Evolutionary conservation across 2,888 invertebrate species (phyloP), one percentile per base, ranked within the genome.

Genomic region (Spodoptera exigua): DNA sequence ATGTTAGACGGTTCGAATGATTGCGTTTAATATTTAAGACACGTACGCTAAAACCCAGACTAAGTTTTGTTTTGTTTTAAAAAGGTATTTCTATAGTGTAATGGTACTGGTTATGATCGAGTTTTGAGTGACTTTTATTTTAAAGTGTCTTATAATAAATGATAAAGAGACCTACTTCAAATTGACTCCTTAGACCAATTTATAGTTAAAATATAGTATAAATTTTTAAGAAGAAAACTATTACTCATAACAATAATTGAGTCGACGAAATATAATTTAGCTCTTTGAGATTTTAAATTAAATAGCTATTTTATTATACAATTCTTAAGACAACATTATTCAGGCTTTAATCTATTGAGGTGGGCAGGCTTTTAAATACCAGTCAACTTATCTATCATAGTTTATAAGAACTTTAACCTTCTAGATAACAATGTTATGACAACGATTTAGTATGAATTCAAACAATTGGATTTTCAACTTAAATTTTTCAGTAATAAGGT

Each of bases 201-300:
- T 27, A 27, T 27, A 27, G 27, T 27, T 27, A 27, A 27, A 27
- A 27, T 27, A 27, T 21, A 21, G 21, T 21, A 5, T 21, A 21
- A 21, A 21, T 27, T 27, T 9, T 27, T 7, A 27, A 27, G 7
- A 4, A 27, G 27, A 5, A 43, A 60, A 32, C 17, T 18, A 12
- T 47, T 10, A 16, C n/a, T 39, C 17, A 18, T 27, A 27, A 27
- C 27, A 27, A 27, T 17, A n/a, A 13, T 35, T 9, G 2, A 11
- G 44, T 11, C n/a, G 11, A 4, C 4, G 1, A 41, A 49, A 45
- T 39, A 35, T 36, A 17, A 27, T 18, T 14, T 32, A 48, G 16
- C 12, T 21, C 16, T 47, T 36, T 53, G 7, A 35, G 9, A 32
- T 51, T 68, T n/a, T 1, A 32, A 68, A 61, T 51, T 32, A 7